Evolutionary conservation across 2,888 invertebrate species (phyloP), one percentile per base, ranked within the genome.

Genomic region (Nycteola revayana): DNA sequence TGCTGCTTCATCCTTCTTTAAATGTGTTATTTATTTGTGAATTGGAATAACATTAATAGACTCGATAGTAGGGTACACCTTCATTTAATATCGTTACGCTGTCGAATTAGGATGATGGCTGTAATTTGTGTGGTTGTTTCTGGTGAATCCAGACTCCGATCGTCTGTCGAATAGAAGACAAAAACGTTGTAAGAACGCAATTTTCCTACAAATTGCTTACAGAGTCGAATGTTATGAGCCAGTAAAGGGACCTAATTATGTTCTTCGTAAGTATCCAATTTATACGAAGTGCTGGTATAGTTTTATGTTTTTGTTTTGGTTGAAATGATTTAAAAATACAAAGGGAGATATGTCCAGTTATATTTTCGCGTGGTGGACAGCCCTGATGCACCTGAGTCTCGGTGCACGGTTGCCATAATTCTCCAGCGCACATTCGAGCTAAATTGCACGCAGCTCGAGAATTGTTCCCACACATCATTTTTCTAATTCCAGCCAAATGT

Each of bases 21-120:
- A 83, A 82, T 81, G 73, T 72, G 74, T 85, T 86, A 84, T 87
- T 87, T 86, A 86, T 86, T 84, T 82, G 75, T 82, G 73, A 84
- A 84, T 83, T 65, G 77, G 74, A 73, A 78, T 78, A 77, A 83
- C 73, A 85, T 86, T 87, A 87, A 87, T 86, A 87, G 82, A 77
- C 66, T 39, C 62, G 60, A 71, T 73, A 72, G 66, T 47, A 60
- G 73, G 79, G 72, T 78, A 75, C 78, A 80, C 86, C 85, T 78
- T 83, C 86, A 85, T 87, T 87, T 87, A 85, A 84, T 87, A 82
- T 81, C 67, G 81, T 78, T 80, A 81, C 75, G 66, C 67, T 61
- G 67, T 68, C 66, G 75, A 77, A 79, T 84, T 79, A 69, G 71
- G 75, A 75, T 77, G 77, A 82, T 80, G 72, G 61, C 60, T 76